Evolutionary conservation across 2,888 invertebrate species (phyloP).

Genomic region (Helicoverpa assulta): DNA sequence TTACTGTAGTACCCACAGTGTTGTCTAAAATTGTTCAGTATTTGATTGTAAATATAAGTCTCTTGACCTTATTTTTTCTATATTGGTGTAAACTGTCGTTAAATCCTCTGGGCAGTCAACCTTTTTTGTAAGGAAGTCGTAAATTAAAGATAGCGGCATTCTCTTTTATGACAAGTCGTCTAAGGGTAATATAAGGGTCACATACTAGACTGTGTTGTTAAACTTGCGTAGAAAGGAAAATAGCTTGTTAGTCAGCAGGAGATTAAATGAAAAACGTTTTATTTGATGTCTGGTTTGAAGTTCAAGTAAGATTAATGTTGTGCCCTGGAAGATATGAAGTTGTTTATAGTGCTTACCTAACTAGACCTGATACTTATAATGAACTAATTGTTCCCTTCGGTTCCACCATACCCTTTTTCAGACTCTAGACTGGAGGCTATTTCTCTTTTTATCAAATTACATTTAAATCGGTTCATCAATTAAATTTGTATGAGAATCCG

Average conservation of each 20-base stretch:
- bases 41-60: neutral
- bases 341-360: too few relatives aligned
- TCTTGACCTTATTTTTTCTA: neutral
- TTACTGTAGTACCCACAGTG: neutral
- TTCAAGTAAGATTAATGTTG: neutral
- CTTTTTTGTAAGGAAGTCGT: neutral
- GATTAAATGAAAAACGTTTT: neutral
- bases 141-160: slow-evolving; percentile 2
- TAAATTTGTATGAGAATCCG: too few relatives aligned
- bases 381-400: too few relatives aligned
- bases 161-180: neutral
- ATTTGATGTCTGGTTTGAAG: neutral
- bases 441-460: too few relatives aligned
- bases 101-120: too few relatives aligned
- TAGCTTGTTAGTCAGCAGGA: slow-evolving; percentile 1
- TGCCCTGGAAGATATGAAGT: neutral
- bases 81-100: slow-evolving; percentile 1
- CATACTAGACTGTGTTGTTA: neutral
- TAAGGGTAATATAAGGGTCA: neutral
- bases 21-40: neutral
- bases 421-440: too few relatives aligned
- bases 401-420: too few relatives aligned
- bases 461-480: too few relatives aligned
- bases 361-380: too few relatives aligned
- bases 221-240: neutral